Evolutionary conservation across 2,888 invertebrate species (phyloP).

Genomic region (Hirtodrosophila trivittata): DNA sequence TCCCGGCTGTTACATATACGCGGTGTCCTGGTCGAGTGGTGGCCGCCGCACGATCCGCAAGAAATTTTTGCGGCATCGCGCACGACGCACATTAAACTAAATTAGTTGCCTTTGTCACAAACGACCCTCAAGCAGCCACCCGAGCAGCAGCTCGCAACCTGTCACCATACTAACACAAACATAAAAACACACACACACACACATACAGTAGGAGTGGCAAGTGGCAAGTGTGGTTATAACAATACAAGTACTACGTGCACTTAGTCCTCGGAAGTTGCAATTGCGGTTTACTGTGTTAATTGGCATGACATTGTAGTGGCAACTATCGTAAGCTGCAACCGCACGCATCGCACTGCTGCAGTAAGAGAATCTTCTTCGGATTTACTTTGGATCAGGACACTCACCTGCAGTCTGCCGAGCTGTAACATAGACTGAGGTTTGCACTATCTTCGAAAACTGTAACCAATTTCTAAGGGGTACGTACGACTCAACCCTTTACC

Average conservation of each 20-base stretch:
- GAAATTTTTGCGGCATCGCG: conserved; percentile 72
- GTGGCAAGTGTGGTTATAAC: conserved; percentile 37
- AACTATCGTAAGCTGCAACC: conserved; percentile 52
- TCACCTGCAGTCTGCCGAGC: no score
- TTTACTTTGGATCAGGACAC: conserved; percentile 14
- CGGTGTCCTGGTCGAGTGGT: conserved; percentile 9
- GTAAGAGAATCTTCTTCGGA: background rate
- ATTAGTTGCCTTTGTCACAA: conserved; percentile 78
- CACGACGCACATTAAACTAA: conserved; percentile 75
- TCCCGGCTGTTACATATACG: background rate
- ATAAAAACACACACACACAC: conserved; percentile 19
- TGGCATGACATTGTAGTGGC: conserved; percentile 68
- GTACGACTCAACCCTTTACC: no score
- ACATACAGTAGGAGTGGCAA: conserved; percentile 15
- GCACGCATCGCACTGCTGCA: conserved; percentile 13
- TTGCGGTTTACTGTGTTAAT: conserved; percentile 74
- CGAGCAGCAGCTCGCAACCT: conserved; percentile 24
- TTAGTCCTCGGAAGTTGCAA: conserved; percentile 75
- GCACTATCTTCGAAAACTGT: no score
- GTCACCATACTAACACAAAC: conserved; percentile 32
- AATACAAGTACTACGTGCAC: conserved; percentile 60
- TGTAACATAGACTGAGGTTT: no score
- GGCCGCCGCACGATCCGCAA: conserved; percentile 46
- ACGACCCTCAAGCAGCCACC: conserved; percentile 59
- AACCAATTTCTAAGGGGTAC: background rate